phyloP scores from a whole-genome alignment of 2,888 invertebrate species.

The Tethea ocularis region DNA sequence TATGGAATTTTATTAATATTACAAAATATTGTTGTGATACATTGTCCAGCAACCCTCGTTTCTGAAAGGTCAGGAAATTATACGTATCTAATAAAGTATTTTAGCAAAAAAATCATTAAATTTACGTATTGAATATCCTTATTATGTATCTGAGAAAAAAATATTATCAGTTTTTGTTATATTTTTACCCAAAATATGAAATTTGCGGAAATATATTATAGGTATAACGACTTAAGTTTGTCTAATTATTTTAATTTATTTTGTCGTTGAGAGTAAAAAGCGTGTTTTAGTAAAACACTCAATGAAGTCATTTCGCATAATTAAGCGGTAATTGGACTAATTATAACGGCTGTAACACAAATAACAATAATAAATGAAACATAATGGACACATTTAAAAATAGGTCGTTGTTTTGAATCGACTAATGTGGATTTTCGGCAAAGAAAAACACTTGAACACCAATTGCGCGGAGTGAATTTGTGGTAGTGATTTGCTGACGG shows the following conservation, averaged over 20 bases:
- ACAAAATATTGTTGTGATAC: too few species aligned
- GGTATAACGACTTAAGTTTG: not conserved
- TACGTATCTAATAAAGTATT: not conserved
- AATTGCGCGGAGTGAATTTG: too few species aligned
- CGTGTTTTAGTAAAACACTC: not conserved
- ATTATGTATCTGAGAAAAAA: too few species aligned
- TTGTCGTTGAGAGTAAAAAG: slow-evolving; percentile 1
- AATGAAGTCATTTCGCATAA: not conserved
- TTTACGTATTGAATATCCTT: not conserved
- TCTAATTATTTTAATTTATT: slow-evolving; percentile 7
- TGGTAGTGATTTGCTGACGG: too few species aligned
- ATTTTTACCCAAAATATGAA: too few species aligned
- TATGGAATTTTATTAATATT: not conserved
- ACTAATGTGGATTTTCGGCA: not conserved
- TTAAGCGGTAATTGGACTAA: slow-evolving; percentile 3
- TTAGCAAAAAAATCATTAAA: not conserved
- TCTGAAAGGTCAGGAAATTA: not conserved
- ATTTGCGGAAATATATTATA: not conserved
- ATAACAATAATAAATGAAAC: not conserved
- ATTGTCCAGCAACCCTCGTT: not conserved
- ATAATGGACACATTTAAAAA: too few species aligned
- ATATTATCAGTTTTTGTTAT: too few species aligned
- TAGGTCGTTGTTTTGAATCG: not conserved
- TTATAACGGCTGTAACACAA: not conserved
- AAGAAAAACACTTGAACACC: too few species aligned